A percentile compares a stretch with the other conserved stretches of the same genome.
Evolutionary conservation across 2,113 vertebrate genomes (phyloP).

Genomic region (Misgurnus anguillicaudatus): DNA sequence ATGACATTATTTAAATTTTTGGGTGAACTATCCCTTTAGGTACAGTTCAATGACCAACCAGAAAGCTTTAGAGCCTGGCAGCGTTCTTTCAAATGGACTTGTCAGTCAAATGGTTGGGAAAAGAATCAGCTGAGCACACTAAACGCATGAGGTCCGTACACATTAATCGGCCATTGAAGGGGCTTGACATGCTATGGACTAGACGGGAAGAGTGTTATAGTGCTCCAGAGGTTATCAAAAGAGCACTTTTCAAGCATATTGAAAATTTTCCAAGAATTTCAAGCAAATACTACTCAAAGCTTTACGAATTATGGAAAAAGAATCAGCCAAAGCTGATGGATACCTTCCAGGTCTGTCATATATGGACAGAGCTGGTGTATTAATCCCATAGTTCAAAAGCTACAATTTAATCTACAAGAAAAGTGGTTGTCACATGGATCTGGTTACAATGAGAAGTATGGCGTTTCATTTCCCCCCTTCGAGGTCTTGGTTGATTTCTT

Average conservation of each 20-base stretch:
- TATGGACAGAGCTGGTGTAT: conserved; percentile 37
- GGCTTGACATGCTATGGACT: conserved; percentile 19
- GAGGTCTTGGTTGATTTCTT: conserved; percentile 47
- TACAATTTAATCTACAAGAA: conserved; percentile 42
- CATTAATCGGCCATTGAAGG: not conserved
- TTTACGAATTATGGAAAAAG: conserved; percentile 41
- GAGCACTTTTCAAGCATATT: conserved; percentile 32
- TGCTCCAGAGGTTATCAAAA: conserved; percentile 20
- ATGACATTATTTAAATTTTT: too few species aligned
- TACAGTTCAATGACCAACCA: not conserved
- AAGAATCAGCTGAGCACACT: conserved; percentile 13
- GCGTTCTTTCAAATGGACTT: not conserved
- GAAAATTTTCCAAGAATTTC: conserved; percentile 39
- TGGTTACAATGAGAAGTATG: conserved; percentile 29
- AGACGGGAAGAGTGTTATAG: conserved; percentile 17
- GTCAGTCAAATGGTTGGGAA: conserved; percentile 23
- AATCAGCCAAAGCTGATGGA: conserved; percentile 28
- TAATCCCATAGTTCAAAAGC: conserved; percentile 50
- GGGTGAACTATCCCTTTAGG: too few species aligned
- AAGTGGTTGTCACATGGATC: conserved; percentile 46
- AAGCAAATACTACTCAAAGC: conserved; percentile 21
- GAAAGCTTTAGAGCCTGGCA: conserved; percentile 3
- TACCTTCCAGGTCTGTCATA: conserved; percentile 44
- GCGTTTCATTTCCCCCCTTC: conserved; percentile 38
- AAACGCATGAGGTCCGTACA: not conserved